These are phyloP conservation scores for Anas platyrhynchos DNA, from an alignment of 2,113 vertebrate genomes.

Conservation along the genomic window DNA sequence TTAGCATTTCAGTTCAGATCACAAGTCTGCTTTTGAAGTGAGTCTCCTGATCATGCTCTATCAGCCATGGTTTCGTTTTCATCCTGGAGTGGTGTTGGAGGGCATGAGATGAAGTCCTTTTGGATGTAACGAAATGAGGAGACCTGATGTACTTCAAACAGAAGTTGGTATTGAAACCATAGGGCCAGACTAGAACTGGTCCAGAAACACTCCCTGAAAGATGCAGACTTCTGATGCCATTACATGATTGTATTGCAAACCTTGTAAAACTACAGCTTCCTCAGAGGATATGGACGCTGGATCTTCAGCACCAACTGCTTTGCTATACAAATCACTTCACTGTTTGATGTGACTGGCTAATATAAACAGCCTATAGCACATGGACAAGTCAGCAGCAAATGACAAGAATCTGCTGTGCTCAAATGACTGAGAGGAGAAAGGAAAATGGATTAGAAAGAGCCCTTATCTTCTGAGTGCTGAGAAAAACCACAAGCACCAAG, in stretches of 20 bases:
- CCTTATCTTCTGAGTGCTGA: not conserved
- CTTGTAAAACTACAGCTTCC: not conserved
- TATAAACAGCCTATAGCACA: not conserved
- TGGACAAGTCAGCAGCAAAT: not conserved
- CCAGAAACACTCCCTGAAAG: not conserved
- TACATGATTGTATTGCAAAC: not conserved
- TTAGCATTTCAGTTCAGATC: not conserved
- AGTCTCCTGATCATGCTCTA: not conserved
- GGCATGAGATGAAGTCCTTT: not conserved
- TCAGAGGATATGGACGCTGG: fast-evolving
- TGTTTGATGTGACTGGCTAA: not conserved
- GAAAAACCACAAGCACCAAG: not conserved
- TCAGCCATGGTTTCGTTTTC: not conserved
- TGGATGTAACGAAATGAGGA: not conserved
- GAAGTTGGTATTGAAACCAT: not conserved
- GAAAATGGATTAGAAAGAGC: not conserved
- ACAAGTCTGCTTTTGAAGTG: not conserved
- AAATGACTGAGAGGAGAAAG: not conserved
- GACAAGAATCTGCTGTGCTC: not conserved
- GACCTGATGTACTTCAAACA: not conserved
- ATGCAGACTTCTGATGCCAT: not conserved
- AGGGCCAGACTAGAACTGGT: not conserved
- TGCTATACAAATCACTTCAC: not conserved
- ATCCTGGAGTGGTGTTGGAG: not conserved
- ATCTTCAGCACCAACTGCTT: not conserved